A percentile compares a stretch with the other conserved stretches of the same genome.
Conservation (phyloP, 2,888 invertebrate species). For the Ophraella communa region DNA sequence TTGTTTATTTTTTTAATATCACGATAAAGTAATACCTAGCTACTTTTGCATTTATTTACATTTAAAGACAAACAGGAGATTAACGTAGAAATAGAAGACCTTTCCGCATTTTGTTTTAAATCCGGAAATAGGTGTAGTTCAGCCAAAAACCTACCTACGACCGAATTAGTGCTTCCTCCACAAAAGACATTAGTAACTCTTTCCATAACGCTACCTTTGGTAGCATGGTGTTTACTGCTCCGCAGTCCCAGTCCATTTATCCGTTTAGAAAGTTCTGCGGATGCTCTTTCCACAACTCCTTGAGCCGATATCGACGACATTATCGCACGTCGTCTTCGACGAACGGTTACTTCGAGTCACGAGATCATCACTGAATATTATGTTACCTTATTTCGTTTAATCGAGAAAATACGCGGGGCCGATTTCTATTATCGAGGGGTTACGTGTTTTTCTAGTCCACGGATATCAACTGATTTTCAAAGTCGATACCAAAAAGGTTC, state of each 20-base stretch:
- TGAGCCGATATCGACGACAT: conserved; percentile 88
- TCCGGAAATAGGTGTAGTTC: too few relatives aligned
- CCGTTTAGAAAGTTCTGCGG: conserved; percentile 86
- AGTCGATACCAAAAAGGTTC: conserved; percentile 31
- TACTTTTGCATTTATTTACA: too few relatives aligned
- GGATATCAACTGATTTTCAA: conserved; percentile 28
- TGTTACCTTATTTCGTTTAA: not conserved
- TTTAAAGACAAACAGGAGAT: not conserved
- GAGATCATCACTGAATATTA: conserved; percentile 4
- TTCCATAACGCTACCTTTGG: conserved; percentile 77
- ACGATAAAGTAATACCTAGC: too few relatives aligned
- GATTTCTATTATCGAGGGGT: not conserved
- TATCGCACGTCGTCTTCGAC: conserved; percentile 30
- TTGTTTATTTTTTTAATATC: too few relatives aligned
- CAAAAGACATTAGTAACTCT: conserved; percentile 87
- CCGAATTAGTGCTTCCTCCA: conserved; percentile 66
- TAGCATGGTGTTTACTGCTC: conserved; percentile 57
- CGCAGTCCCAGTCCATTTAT: conserved; percentile 76
- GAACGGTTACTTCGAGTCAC: conserved; percentile 17
- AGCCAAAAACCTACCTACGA: conserved; percentile 33
- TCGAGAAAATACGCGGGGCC: not conserved
- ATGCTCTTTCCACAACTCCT: conserved; percentile 90
- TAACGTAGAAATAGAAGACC: too few relatives aligned
- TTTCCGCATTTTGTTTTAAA: too few relatives aligned
- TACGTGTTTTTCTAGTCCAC: conserved; percentile 6